Percentiles rank a stretch among this genome's conserved stretches.
These are phyloP conservation scores for Halesus radiatus DNA, from an alignment of 1,140 invertebrate genomes.

Conservation along the genomic window DNA sequence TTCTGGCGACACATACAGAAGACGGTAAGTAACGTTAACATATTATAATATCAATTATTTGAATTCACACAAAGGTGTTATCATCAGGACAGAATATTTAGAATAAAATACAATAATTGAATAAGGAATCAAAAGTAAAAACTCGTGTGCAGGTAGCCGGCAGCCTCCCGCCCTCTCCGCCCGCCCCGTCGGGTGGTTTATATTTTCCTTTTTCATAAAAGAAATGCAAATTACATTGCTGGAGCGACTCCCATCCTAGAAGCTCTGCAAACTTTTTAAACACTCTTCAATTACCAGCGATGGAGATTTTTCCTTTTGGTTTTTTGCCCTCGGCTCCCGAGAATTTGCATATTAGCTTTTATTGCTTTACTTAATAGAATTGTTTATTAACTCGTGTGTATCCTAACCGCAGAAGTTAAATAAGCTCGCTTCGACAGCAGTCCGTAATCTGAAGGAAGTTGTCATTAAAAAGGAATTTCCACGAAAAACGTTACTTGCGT, in stretches of 20 bases:
- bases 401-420: slow-evolving; percentile 42
- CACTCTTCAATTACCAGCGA: slow-evolving; percentile 57
- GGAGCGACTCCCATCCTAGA: slow-evolving; percentile 50
- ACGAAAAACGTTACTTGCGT: too few species aligned
- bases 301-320: slow-evolving; percentile 55
- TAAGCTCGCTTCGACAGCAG: slow-evolving; percentile 6
- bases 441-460: slow-evolving; percentile 4
- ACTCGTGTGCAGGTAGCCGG: not conserved
- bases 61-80: too few species aligned
- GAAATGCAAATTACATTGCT: slow-evolving; percentile 58
- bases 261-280: slow-evolving; percentile 57
- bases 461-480: not conserved
- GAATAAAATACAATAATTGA: too few species aligned
- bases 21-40: too few species aligned
- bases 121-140: not conserved
- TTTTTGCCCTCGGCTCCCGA: slow-evolving; percentile 39
- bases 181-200: slow-evolving; percentile 27
- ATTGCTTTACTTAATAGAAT: slow-evolving; percentile 52
- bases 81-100: too few species aligned
- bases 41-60: too few species aligned
- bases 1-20: too few species aligned
- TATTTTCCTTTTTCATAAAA: slow-evolving; percentile 54
- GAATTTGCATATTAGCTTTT: slow-evolving; percentile 56
- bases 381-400: slow-evolving; percentile 54
- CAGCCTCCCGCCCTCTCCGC: not conserved